Evolutionary conservation across 1,140 invertebrate genomes (phyloP), one percentile per base, ranked within the genome.

Genomic region (Drepana arcuata): DNA sequence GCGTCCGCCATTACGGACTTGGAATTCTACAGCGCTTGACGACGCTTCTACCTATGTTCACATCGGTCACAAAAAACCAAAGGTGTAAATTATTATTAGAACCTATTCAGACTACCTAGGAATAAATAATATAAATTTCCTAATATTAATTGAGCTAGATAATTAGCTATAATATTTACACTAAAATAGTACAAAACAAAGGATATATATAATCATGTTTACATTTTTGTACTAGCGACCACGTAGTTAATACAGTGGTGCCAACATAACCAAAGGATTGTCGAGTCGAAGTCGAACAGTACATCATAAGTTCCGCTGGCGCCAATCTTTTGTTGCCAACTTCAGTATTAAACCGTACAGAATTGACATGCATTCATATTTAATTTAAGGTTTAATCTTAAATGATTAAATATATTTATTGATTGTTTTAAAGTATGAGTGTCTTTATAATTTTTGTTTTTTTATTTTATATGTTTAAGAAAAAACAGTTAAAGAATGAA

Each of bases 1-100:
- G 71, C 74, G 74, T 82, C 80, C 80, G 80, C 80, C 80, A 84
- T 84, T 82, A 82, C 74, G 62, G 71, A 71, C 70, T 75, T 67
- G 62, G 69, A 73, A 70, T 70, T 70, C 70, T 79, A 68, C 61
- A 57, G 69, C 74, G 74, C 73, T 79, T 72, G 70, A 65, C 65
- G 66, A 71, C 72, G 77, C 77, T 79, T 77, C 61, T 70, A 61
- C 50, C 77, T 81, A 81, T 75, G 40, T 81, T 81, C 74, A 81
- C 77, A 63, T 55, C 61, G 55, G 73, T 81, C 66, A 66, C 52
- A 73, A 54, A 72, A 74, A 67, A 70, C 68, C 50, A 60, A 61
- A 63, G 60, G 46, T 58, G 52, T 57, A 33, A 40, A 33, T 23
- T 40, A 26, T 12, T 16, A 40, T 29, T 16, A 15, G 25, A 33